A percentile compares a stretch with the other conserved stretches of the same genome.
Conservation (phyloP, 2,797 vertebrate genomes). For the Etheostoma nigrum region DNA sequence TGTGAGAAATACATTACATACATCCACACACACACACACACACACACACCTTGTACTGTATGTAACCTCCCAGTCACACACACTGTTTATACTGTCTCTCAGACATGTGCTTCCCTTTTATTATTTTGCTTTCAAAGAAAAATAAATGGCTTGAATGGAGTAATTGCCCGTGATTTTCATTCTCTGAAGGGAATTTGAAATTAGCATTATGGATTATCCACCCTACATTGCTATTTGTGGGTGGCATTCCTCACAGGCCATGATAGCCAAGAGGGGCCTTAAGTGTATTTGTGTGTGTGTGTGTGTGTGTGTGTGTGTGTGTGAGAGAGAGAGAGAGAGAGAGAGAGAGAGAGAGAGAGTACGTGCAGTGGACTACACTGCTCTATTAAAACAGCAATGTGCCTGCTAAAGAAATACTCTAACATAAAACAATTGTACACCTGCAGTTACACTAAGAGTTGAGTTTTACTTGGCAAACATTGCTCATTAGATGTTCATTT, state of each 20-base stretch:
- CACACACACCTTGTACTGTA: background rate
- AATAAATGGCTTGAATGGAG: background rate
- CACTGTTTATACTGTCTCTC: no score
- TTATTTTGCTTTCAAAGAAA: conserved; percentile 12
- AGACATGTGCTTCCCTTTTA: background rate
- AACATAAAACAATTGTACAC: background rate
- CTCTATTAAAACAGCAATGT: background rate
- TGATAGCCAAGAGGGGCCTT: background rate
- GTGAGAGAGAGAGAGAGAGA: no score
- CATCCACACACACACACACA: no score
- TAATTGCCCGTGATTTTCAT: conserved; percentile 13
- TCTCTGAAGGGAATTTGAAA: conserved; percentile 8
- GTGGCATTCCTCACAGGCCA: background rate
- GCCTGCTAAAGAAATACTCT: background rate
- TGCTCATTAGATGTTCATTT: background rate
- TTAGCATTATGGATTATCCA: conserved; percentile 26
- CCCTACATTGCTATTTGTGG: background rate
- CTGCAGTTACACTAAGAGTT: background rate
- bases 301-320: background rate
- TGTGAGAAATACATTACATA: background rate
- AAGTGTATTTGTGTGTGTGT: background rate
- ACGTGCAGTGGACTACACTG: background rate
- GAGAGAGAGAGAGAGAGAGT: no score
- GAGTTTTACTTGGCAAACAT: background rate
- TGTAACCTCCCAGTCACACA: background rate